These are phyloP conservation scores for Lathronympha strigana DNA, from an alignment of 2,888 invertebrate species.

Conservation along the genomic window DNA sequence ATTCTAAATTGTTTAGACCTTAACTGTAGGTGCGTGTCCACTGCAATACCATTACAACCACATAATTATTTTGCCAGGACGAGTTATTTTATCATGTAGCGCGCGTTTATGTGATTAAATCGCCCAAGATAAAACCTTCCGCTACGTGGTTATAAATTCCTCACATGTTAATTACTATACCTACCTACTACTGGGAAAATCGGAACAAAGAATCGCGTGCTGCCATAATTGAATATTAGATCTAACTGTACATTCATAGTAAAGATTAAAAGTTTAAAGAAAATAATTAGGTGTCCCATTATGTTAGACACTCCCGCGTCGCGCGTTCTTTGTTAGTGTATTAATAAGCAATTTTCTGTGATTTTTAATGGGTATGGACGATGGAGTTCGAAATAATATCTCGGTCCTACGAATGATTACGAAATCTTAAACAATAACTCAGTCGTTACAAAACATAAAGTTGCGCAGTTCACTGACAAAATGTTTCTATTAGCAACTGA, in stretches of 20 bases:
- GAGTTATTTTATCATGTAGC: not conserved
- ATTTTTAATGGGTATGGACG: too few relatives aligned
- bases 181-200: conserved; percentile 20
- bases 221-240: conserved; percentile 30
- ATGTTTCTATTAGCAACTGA: too few relatives aligned
- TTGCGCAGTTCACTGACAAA: too few relatives aligned
- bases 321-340: not conserved
- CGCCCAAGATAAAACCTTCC: conserved; percentile 14
- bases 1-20: too few relatives aligned
- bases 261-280: conserved; percentile 12
- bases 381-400: not conserved
- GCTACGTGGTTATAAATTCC: conserved; percentile 26
- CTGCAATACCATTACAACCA: too few relatives aligned
- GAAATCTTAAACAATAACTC: too few relatives aligned
- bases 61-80: not conserved
- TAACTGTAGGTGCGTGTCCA: too few relatives aligned
- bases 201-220: conserved; percentile 27
- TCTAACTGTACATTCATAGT: conserved; percentile 13
- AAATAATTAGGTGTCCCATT: conserved; percentile 13
- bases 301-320: not conserved
- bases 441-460: too few relatives aligned
- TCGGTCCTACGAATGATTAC: not conserved
- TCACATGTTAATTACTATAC: conserved; percentile 32
- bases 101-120: not conserved
- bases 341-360: not conserved